Percentiles rank a stretch among this genome's conserved stretches.
Conservation (phyloP, 92 coral and sea anemone genomes). For the Paragorgia papillata region DNA sequence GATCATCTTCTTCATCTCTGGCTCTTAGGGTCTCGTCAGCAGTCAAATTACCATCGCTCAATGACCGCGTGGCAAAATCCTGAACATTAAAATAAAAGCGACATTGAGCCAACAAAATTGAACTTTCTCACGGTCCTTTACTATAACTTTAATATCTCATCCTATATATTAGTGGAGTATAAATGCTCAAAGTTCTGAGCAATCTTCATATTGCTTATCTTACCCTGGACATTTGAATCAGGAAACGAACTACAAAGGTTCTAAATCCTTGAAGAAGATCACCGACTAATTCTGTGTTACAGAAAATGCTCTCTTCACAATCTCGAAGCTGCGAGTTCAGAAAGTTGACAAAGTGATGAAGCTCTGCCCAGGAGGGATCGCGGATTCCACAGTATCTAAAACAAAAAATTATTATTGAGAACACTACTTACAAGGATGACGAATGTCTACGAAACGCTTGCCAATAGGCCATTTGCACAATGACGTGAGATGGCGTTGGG, state of each 20-base stretch:
- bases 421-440: neutral
- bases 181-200: no score
- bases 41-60: conserved; percentile 55
- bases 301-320: conserved; percentile 80
- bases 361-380: conserved; percentile 94
- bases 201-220: neutral
- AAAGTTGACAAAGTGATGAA: conserved; percentile 78
- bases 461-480: no score
- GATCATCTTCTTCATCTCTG: conserved; percentile 56
- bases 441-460: neutral
- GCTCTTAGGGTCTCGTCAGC: conserved; percentile 18
- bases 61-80: conserved; percentile 83
- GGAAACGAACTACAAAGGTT: conserved; percentile 75
- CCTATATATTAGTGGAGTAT: no score
- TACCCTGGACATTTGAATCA: conserved; percentile 92
- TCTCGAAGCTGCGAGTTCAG: conserved; percentile 81
- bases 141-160: no score
- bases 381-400: conserved; percentile 79
- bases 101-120: neutral
- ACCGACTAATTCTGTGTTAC: conserved; percentile 67
- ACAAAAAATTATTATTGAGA: neutral
- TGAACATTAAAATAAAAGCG: conserved; percentile 3
- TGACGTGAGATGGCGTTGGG: no score
- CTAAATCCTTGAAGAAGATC: conserved; percentile 85
- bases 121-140: no score